A percentile compares a stretch with the other conserved stretches of the same genome.
Evolutionary conservation across 2,888 invertebrate genomes (phyloP).

Genomic region (Flexamia atlantica): DNA sequence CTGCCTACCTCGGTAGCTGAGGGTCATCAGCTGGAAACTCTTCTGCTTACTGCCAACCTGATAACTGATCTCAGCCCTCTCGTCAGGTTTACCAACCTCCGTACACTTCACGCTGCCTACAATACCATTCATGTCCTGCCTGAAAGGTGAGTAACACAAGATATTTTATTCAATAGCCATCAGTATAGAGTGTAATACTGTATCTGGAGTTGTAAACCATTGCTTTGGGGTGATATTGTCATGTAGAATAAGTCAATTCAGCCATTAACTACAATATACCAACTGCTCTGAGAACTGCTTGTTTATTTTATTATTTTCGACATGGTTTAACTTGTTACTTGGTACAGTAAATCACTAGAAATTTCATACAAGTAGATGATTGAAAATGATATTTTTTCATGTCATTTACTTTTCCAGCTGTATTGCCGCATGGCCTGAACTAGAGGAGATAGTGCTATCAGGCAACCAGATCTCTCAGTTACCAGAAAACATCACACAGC

Average conservation of each 20-base stretch:
- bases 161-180: no score
- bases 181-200: no score
- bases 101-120: conserved; percentile 87
- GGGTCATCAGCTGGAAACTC: conserved; percentile 80
- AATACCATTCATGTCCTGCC: conserved; percentile 86
- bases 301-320: no score
- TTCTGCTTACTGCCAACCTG: conserved; percentile 87
- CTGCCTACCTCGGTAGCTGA: conserved; percentile 80
- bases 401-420: conserved; percentile 75
- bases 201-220: no score
- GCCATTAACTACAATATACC: no score
- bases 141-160: conserved; percentile 78
- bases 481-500: conserved; percentile 85
- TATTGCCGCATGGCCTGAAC: conserved; percentile 85
- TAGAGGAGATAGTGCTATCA: conserved; percentile 90
- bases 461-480: conserved; percentile 88
- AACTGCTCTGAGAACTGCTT: no score
- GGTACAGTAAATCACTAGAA: no score
- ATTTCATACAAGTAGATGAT: no score
- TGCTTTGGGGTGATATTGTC: no score
- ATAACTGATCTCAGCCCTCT: conserved; percentile 85
- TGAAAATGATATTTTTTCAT: no score
- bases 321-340: no score
- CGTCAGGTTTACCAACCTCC: conserved; percentile 81
- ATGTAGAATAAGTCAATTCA: no score